A percentile compares a stretch with the other conserved stretches of the same genome.
These are phyloP conservation scores for Xestia xanthographa DNA, from an alignment of 2,888 invertebrate genomes.

Conservation along the genomic window DNA sequence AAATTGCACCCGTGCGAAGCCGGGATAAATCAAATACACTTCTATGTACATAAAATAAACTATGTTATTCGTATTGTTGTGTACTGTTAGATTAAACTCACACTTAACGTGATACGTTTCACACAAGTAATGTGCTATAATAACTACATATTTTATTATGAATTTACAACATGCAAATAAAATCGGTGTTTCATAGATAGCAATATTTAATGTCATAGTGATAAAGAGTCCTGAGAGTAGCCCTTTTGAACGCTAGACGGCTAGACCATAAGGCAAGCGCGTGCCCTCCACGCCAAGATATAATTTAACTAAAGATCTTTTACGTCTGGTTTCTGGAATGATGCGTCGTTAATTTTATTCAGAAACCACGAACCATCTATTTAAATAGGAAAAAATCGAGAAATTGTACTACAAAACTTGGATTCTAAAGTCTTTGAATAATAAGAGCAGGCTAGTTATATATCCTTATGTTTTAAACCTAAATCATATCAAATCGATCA, in stretches of 20 bases:
- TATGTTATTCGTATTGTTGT: constrained; percentile 44
- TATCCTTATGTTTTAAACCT: neutral
- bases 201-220: constrained; percentile 23
- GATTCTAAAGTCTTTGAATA: constrained; percentile 1
- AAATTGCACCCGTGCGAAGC: neutral
- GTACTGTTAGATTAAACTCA: constrained; percentile 22
- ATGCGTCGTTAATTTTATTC: neutral
- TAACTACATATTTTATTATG: constrained; percentile 45
- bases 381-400: constrained; percentile 8
- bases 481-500: neutral
- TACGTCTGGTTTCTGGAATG: neutral
- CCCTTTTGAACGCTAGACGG: no score
- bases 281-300: no score
- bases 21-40: constrained; percentile 38
- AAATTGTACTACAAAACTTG: neutral
- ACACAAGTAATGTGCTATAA: constrained; percentile 5
- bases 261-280: no score
- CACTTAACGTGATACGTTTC: constrained; percentile 18
- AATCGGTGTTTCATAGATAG: constrained; percentile 18
- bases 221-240: constrained; percentile 16
- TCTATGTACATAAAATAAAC: constrained; percentile 47
- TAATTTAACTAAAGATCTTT: constrained; percentile 5
- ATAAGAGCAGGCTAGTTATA: constrained; percentile 1
- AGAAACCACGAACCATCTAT: neutral
- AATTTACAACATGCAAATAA: constrained; percentile 23